A percentile compares a stretch with the other conserved stretches of the same genome.
Conservation (phyloP, 2,888 invertebrate species). For the Pyrocoelia pectoralis region DNA sequence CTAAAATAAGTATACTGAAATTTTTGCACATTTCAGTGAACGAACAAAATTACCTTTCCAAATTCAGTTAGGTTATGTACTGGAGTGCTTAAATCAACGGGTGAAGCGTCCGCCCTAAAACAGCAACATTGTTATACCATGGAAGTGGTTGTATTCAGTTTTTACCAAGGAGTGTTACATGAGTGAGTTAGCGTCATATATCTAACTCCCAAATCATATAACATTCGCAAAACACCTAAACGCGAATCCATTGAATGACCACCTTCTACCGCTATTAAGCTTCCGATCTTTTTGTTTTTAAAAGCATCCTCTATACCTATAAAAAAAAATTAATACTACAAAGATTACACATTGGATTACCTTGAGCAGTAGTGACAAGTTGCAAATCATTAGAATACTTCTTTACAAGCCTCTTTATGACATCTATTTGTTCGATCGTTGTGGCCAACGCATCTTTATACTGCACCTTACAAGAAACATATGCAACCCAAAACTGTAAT, state of each 20-base stretch:
- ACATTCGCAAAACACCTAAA: constrained; percentile 64
- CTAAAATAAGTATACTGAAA: constrained; percentile 12
- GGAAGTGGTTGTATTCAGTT: no score
- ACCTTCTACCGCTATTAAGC: constrained; percentile 68
- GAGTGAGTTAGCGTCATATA: constrained; percentile 70
- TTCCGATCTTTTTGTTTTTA: constrained; percentile 60
- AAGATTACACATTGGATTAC: constrained; percentile 41
- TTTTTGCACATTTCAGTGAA: constrained; percentile 4
- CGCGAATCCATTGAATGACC: constrained; percentile 69
- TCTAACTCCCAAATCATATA: constrained; percentile 67
- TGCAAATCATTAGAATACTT: constrained; percentile 57
- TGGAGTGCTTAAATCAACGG: constrained; percentile 45
- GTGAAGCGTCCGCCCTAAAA: constrained; percentile 59
- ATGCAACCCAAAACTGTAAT: constrained; percentile 69
- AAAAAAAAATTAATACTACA: constrained; percentile 5
- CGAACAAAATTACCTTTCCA: constrained; percentile 53
- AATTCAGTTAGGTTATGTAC: constrained; percentile 57
- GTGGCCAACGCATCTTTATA: constrained; percentile 65
- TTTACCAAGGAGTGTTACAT: constrained; percentile 68
- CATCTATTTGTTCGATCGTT: constrained; percentile 69
- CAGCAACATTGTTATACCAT: background rate
- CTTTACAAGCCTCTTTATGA: constrained; percentile 62
- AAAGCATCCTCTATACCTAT: background rate
- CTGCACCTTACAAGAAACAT: constrained; percentile 62
- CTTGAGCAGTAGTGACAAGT: constrained; percentile 56